Evolutionary conservation across 2,888 invertebrate species (phyloP), one percentile per base, ranked within the genome.

Genomic region (Lasius fuliginosus): DNA sequence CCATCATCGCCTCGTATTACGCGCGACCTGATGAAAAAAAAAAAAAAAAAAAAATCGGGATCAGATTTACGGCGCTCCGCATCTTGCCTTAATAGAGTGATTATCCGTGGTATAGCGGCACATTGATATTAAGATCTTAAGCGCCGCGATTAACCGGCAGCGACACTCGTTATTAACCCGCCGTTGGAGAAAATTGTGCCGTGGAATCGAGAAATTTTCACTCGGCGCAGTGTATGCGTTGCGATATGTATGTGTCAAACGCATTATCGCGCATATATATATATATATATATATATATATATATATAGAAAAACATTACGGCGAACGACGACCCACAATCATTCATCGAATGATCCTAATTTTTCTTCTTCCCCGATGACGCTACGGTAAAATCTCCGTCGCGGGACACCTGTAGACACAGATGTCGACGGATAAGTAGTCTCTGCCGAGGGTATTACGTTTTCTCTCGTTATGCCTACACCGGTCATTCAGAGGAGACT

Each of bases 371-470:
- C 33, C 23, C 11, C 33, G 36, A 49, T 18, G 18, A 49, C 36
- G 23, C 36, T 36, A 30, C 49, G 30, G 49, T 75, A 49, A 75
- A 75, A 65, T 75, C 49, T 49, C 36, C 36, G 23, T 75, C 23
- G 40, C 23, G 40, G 46, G 58, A 46, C 81, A 67, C 36, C 58
- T 27, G 81, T 15, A 23, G 74, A 49, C 60, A 62, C 60, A 74
- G 81, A 60, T 46, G 81, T 60, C 18, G 18, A 18, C 49, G 33
- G 42, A 82, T 64, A 53, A 42, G 62, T 40, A 42, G 49, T 46
- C 30, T 23, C 30, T 23, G 62, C 64, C 82, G 49, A n/a, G 42
- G 62, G 30, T 75, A 82, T 69, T 65, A 65, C 64, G 73, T 60
- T 64, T 36, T 64, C 6, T 12, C n/a, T 36, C 5, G 36, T 36